These are phyloP conservation scores for Pseudopipra pipra DNA, from an alignment of 2,113 vertebrate genomes.

Conservation along the genomic window DNA sequence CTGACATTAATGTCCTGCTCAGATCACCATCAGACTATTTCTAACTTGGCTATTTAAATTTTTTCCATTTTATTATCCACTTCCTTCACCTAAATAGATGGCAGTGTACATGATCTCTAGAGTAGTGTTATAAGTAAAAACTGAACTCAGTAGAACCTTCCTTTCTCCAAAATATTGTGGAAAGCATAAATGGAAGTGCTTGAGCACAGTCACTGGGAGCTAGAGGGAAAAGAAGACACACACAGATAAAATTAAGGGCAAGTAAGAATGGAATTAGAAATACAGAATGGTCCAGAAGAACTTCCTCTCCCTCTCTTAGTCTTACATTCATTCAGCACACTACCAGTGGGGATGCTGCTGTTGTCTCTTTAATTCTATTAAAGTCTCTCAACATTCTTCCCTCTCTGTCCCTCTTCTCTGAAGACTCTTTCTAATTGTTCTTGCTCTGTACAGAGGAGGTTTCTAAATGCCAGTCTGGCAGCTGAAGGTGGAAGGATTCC, in stretches of 20 bases:
- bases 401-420: background rate
- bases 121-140: background rate
- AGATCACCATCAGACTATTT: background rate
- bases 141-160: background rate
- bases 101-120: background rate
- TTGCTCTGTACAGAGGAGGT: background rate
- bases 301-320: background rate
- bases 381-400: background rate
- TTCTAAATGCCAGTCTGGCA: background rate
- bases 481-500: background rate
- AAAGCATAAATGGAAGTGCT: background rate
- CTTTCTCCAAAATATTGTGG: background rate
- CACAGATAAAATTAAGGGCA: background rate
- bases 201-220: background rate
- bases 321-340: background rate
- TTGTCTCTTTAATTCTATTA: background rate
- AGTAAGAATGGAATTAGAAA: background rate
- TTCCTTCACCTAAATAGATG: background rate
- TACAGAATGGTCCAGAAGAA: background rate
- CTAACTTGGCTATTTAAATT: background rate
- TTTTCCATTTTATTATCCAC: background rate
- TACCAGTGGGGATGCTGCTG: background rate
- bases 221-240: background rate
- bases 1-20: background rate
- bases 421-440: background rate